A percentile compares a stretch with the other conserved stretches of the same genome.
Conservation (phyloP, 1,140 invertebrate species). For the Ceratina calcarata region DNA sequence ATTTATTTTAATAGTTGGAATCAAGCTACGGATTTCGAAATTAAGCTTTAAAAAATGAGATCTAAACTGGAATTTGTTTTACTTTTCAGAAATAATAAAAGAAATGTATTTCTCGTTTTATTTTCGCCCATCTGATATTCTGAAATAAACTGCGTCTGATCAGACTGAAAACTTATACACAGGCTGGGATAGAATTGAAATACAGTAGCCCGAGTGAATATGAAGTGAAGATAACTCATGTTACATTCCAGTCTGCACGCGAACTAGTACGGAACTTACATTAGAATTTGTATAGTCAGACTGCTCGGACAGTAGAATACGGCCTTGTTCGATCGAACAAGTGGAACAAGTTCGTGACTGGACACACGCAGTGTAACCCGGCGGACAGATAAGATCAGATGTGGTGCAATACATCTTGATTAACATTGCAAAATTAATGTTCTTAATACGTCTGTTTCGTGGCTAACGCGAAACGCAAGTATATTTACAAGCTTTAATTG, state of each 20-base stretch:
- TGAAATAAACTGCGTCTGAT: too few relatives aligned
- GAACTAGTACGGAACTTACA: too few relatives aligned
- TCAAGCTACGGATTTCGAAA: too few relatives aligned
- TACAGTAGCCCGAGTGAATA: too few relatives aligned
- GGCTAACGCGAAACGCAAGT: neutral
- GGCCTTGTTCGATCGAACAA: neutral
- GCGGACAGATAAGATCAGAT: neutral
- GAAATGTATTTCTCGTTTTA: neutral
- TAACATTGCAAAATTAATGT: neutral
- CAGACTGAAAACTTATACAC: too few relatives aligned
- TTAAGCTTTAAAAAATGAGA: neutral
- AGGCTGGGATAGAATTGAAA: too few relatives aligned
- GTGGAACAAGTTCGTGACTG: neutral
- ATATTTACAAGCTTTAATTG: too few relatives aligned
- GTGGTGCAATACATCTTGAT: neutral
- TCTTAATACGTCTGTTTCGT: neutral
- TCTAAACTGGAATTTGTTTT: too few relatives aligned
- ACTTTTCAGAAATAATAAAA: neutral
- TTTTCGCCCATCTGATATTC: neutral
- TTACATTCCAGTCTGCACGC: neutral
- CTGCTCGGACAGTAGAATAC: neutral
- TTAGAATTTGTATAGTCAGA: too few relatives aligned
- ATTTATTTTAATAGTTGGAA: slow-evolving; percentile 1
- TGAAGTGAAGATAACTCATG: too few relatives aligned
- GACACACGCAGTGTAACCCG: neutral